Evolutionary conservation across 2,888 invertebrate species (phyloP), one percentile per base, ranked within the genome.

Genomic region (Drosophila nigritarsus): DNA sequence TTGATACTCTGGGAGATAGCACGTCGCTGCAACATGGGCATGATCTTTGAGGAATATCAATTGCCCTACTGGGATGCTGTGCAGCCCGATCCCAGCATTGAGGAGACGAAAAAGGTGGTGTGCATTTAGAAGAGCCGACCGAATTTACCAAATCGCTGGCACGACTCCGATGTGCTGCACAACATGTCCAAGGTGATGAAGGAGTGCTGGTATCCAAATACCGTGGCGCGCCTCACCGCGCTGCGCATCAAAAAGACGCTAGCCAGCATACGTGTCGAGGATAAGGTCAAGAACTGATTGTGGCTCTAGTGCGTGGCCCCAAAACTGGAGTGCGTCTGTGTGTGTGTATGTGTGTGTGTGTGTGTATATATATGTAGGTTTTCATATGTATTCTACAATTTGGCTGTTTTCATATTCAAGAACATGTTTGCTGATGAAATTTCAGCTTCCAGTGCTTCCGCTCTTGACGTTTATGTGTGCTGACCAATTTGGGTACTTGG

Each of bases 171-270:
- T 95, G 96, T 97, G 61, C 94, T 98, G 71, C 96, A 96, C 78
- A 96, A 96, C 61, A 96, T 98, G 95, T 96, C 97, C 42, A 98
- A 98, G 93, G 95, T 99, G 82, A 99, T 99, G 98, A 97, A 97
- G 91, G 99, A 99, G 93, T 99, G 99, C 92, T 99, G 99, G 99
- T 98, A 98, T 92, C 97, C 97, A 82, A 98, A 98, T 92, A 98
- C 99, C 15, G 97, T 98, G 15, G 99, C 99, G 20, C 95, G 99
- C 59, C 95, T 99, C 34, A 99, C 99, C 0, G 98, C 99, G 18
- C 95, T 99, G 62, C 96, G 99, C 87, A 98, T 99, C 90, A 99
- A 99, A 94, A 99, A 99, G 94, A 98, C 98, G n/a, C 95, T 99
- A 69, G 97, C 98, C 63, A 96, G 95, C 92, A 95, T 97, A 80